These are phyloP conservation scores for Cantharis rufa DNA, from an alignment of 2,888 invertebrate genomes.

Conservation along the genomic window DNA sequence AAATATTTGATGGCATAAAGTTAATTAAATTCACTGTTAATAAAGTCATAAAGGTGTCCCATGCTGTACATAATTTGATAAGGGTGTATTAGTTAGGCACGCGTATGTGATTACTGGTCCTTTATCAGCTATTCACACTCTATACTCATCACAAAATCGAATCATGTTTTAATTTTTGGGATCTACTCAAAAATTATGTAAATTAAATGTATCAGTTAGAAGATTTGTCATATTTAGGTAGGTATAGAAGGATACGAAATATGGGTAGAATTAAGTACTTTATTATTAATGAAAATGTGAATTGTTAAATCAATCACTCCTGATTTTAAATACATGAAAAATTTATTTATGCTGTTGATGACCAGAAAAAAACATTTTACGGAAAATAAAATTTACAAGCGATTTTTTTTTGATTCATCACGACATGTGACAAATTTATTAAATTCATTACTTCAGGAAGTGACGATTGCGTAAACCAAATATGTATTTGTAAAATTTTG, in stretches of 20 bases:
- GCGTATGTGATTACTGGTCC: conserved; percentile 49
- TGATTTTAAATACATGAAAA: background rate
- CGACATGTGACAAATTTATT: background rate
- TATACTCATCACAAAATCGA: conserved; percentile 37
- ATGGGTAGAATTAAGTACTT: background rate
- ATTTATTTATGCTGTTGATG: background rate
- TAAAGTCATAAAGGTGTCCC: conserved; percentile 50
- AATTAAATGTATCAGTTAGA: background rate
- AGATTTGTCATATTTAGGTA: background rate
- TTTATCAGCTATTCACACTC: conserved; percentile 50
- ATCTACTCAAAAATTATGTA: background rate
- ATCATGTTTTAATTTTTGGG: conserved; percentile 22
- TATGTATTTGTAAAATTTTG: too few species aligned
- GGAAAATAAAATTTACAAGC: background rate
- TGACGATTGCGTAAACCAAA: background rate
- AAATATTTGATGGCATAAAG: conserved; percentile 45
- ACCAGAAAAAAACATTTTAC: conserved; percentile 3
- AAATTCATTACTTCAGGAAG: background rate
- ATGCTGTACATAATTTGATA: conserved; percentile 52
- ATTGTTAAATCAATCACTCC: background rate
- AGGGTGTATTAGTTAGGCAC: conserved; percentile 51
- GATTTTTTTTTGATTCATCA: background rate
- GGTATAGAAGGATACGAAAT: background rate
- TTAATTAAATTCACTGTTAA: conserved; percentile 52
- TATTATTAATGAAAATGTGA: background rate